Base-by-base conservation (phyloP, 2,888 invertebrate genomes). In the Morpho helenor region DNA sequence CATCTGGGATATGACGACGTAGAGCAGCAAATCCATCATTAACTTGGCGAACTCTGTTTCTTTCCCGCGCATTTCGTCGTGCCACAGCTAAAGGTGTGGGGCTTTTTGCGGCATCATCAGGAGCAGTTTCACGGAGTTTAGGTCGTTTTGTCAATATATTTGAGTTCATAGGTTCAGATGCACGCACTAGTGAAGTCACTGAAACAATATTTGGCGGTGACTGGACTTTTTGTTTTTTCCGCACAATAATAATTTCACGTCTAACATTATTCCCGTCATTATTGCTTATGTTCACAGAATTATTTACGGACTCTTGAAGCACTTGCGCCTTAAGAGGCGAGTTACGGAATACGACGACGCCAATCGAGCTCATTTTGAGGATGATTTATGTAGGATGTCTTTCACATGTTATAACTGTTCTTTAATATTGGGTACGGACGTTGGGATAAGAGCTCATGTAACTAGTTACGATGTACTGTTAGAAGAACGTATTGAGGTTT, bases 31-130 rank as follows among this genome's bases (percentile, higher is more conserved):
- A 97, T 16, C 97, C 97, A 73, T 96, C 96, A 84, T 97, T 97
- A 39, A 97, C 97, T 92, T 97, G 97, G 69, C 97, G 96, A 8
- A 98, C 98, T 61, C 98, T 93, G 84, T 98, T 98, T 22, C 98
- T 91, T 91, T 98, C 98, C 55, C 98, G 93, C 63, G 97, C 98
- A 87, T 98, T 98, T 74, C 98, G 91, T 49, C 97, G 91, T 0
- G 97, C 97, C 7, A 97, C 97, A 0, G 97, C 95, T 23, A 96
- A 93, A 0, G 95, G 96, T 52, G 94, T 94, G 3, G 95, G 94
- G 59, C 94, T 82, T 7, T 88, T 86, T 60, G 85, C 81, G 57
- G 72, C 79, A 66, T 79, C 92, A 70, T 73, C 92, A 71, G 70
- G 89, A 76, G 73, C 89, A 76, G 67, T 92, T 80, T 73, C 92